Evolutionary conservation across 2,797 vertebrate genomes (phyloP).

Genomic region (Ispidina picta): DNA sequence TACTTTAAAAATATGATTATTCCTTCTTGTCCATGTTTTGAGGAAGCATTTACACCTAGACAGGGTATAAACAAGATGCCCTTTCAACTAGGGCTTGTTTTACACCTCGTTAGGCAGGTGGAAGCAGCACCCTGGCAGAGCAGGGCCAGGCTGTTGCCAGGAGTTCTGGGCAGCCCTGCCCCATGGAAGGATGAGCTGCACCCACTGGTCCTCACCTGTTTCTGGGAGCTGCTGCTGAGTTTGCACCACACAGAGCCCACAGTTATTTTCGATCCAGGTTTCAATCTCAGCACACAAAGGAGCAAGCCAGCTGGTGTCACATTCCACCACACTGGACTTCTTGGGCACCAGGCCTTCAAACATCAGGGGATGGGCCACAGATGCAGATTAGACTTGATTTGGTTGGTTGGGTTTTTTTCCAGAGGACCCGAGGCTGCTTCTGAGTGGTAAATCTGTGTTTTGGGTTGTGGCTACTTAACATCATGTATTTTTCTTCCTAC

Average conservation of each 20-base stretch:
- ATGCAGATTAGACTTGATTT: neutral
- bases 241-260: neutral
- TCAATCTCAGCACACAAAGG: neutral
- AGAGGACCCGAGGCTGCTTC: neutral
- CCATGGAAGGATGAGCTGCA: neutral
- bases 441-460: neutral
- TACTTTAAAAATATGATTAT: neutral
- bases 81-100: neutral
- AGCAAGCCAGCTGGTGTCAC: neutral
- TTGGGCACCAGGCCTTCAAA: neutral
- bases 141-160: slow-evolving; percentile 18
- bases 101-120: slow-evolving; percentile 22
- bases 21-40: neutral
- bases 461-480: neutral
- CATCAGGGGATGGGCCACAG: neutral
- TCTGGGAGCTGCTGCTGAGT: slow-evolving; percentile 18
- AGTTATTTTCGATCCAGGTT: neutral
- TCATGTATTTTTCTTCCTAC: neutral
- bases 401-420: neutral
- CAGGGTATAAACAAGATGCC: slow-evolving; percentile 6
- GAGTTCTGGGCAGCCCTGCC: slow-evolving; percentile 45
- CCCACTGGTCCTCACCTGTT: neutral
- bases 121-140: neutral
- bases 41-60: slow-evolving; percentile 33
- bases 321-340: neutral